Evolutionary conservation across 2,888 invertebrate genomes (phyloP), one percentile per base, ranked within the genome.

Genomic region (Baronia brevicornis): DNA sequence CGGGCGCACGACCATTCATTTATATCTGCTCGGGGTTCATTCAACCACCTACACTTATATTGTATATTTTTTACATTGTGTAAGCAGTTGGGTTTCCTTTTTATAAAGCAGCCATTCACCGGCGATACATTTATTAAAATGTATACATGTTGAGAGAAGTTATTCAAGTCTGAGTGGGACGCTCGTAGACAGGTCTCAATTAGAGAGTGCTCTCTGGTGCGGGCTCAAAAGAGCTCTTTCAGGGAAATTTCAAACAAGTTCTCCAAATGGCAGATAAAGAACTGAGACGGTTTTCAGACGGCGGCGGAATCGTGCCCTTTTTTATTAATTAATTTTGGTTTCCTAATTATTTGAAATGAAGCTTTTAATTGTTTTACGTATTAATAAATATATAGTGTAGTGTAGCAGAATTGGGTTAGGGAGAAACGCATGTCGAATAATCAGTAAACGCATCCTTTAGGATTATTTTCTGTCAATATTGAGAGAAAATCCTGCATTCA

Each of bases 71-170:
- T 69, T 64, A 66, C 70, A 65, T 73, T 66, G 71, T 68, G 51
- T 67, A 68, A 65, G 61, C 43, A 38, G 41, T 28, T 37, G 38
- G 40, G 41, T 54, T 61, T 52, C 64, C 70, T 71, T 78, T 71
- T 75, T 61, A 69, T 68, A 75, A 79, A 78, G 66, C 63, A 60
- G 42, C 70, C 60, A 74, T 80, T 80, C 82, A 82, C 62, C 29
- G 59, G 40, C 74, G 78, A 78, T 82, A 80, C 82, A 80, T 84
- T 84, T 80, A 79, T 79, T 77, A 80, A 82, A 78, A 72, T 69
- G 72, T 74, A 69, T 72, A 73, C 65, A 59, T 58, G 60, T 56
- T 58, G 45, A 43, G 37, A 43, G 51, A 54, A 41, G 56, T 51
- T 42, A 52, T 64, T 61, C 63, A 54, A 38, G 67, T 69, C 74